Percentiles rank a stretch among this genome's conserved stretches.
Evolutionary conservation across 2,888 invertebrate genomes (phyloP).

Genomic region (Blomia tropicalis): DNA sequence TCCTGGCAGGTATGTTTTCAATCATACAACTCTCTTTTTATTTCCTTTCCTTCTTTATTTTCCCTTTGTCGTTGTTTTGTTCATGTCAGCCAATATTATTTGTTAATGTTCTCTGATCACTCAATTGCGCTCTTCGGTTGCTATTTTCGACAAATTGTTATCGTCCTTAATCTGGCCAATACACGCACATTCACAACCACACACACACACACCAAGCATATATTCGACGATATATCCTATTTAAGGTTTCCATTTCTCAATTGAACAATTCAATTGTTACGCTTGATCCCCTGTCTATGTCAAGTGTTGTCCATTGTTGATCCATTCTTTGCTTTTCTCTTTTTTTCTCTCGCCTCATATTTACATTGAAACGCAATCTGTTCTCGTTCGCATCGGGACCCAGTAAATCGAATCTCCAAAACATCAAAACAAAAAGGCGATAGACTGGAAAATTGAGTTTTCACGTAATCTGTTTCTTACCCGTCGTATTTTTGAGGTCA

Average conservation of each 20-base stretch:
- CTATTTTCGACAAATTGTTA: too few relatives aligned
- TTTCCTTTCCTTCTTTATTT: neutral
- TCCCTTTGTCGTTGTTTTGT: neutral
- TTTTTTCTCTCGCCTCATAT: too few relatives aligned
- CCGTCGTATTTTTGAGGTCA: too few relatives aligned
- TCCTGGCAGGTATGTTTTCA: constrained; percentile 30
- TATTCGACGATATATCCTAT: too few relatives aligned
- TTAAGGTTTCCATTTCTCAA: too few relatives aligned
- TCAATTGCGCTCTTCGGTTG: neutral
- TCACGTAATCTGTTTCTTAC: too few relatives aligned
- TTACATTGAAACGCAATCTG: neutral
- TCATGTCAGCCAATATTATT: too few relatives aligned
- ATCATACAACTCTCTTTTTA: constrained; percentile 1
- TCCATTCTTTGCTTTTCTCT: too few relatives aligned
- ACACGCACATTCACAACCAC: too few relatives aligned
- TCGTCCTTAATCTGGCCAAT: neutral
- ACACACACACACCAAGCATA: too few relatives aligned
- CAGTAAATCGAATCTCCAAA: too few relatives aligned
- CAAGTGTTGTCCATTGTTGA: neutral
- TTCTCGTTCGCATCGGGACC: too few relatives aligned
- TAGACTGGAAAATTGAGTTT: constrained; percentile 8
- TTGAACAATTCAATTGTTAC: constrained; percentile 5
- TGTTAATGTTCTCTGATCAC: neutral
- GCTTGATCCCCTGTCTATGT: neutral
- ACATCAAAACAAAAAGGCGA: neutral